Evolutionary conservation across 2,113 vertebrate genomes (phyloP).

Genomic region (Thunnus thynnus): DNA sequence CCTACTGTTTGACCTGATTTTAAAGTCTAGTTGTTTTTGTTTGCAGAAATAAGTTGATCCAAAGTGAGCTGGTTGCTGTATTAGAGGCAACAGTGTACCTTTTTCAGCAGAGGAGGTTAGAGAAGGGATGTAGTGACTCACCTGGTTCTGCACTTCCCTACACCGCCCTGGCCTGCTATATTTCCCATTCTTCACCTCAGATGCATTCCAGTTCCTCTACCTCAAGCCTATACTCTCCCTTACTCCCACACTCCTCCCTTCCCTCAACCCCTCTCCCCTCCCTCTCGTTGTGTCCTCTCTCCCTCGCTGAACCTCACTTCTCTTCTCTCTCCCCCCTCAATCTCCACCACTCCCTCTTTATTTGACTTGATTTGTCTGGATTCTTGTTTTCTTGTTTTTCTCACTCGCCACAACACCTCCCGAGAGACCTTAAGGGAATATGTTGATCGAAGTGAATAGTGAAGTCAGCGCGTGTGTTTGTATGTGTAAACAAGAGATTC

Average conservation of each 20-base stretch:
- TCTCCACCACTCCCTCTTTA: neutral
- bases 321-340: neutral
- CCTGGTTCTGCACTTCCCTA: constrained; percentile 39
- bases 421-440: neutral
- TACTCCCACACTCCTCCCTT: neutral
- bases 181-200: constrained; percentile 17
- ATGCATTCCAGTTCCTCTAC: constrained; percentile 21
- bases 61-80: constrained; percentile 15
- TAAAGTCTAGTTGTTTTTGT: constrained; percentile 37
- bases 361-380: constrained; percentile 51
- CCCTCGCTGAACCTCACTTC: neutral
- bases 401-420: constrained; percentile 27
- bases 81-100: neutral
- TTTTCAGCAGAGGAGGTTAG: constrained; percentile 30
- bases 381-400: constrained; percentile 49
- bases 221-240: neutral
- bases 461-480: constrained; percentile 28
- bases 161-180: constrained; percentile 45
- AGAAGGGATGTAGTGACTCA: constrained; percentile 55
- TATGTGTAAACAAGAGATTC: neutral
- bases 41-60: constrained; percentile 29
- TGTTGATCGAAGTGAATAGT: constrained; percentile 34
- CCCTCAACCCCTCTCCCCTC: too few species aligned
- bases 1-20: constrained; percentile 64
- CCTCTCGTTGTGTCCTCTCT: constrained; percentile 4